phyloP scores from a whole-genome alignment of 1,140 invertebrate species.

The Drosophila micromelanica region DNA sequence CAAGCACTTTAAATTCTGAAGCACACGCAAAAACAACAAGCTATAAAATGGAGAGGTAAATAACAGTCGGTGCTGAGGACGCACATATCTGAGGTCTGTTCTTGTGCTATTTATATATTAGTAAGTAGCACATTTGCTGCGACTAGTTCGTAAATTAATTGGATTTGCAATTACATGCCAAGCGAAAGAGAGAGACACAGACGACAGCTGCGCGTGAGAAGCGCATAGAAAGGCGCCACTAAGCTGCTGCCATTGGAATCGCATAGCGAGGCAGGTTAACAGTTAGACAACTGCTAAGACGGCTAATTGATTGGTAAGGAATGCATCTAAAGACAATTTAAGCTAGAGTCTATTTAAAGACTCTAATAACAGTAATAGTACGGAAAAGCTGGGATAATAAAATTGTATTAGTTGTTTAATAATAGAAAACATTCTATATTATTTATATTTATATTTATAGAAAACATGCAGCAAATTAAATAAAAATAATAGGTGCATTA shows the following conservation, averaged over 20 bases:
- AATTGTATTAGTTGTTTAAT: too few species aligned
- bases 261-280: not conserved
- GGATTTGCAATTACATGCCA: conserved; percentile 79
- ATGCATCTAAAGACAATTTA: not conserved
- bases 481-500: too few species aligned
- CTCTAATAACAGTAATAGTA: not conserved
- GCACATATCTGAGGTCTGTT: conserved; percentile 36
- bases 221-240: conserved; percentile 41
- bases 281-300: not conserved
- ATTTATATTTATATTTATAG: too few species aligned
- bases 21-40: conserved; percentile 26
- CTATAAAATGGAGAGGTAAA: conserved; percentile 22
- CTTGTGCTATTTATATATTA: conserved; percentile 79
- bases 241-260: conserved; percentile 17
- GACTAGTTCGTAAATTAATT: conserved; percentile 81
- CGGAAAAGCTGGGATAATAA: too few species aligned
- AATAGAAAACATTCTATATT: too few species aligned
- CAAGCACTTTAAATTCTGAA: conserved; percentile 61
- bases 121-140: conserved; percentile 76
- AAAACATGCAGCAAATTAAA: too few species aligned
- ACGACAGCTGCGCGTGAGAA: conserved; percentile 31
- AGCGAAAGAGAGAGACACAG: not conserved
- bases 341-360: not conserved
- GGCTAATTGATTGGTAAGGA: not conserved
- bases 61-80: not conserved